Evolutionary conservation across 2,113 vertebrate species (phyloP), one percentile per base, ranked within the genome.

Genomic region (Cricetomys ansorgei): DNA sequence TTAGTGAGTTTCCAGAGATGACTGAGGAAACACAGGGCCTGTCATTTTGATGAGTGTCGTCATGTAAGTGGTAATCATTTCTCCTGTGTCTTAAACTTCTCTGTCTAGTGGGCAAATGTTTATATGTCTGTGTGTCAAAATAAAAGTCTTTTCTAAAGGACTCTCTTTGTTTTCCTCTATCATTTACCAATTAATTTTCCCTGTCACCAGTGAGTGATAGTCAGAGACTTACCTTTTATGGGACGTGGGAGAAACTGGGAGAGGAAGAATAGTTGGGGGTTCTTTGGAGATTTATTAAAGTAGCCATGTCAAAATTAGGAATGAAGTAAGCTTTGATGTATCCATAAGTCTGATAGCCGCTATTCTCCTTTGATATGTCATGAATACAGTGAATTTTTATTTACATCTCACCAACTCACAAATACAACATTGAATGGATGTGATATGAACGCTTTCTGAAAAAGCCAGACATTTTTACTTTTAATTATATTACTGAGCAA

Each of bases 121-220:
- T 97, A 95, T 92, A 57, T 96, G 81, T 96, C 92, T 98, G 96
- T 98, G 96, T 98, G 96, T 97, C 97, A 95, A 96, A 99, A 98
- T 99, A 98, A 99, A 98, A 95, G 97, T 69, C 4, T 96, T 94
- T 91, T 86, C 37, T 93, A 80, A 97, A 81, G 45, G 67, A 89
- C 76, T 69, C 0, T 43, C 23, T 84, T 77, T 94, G 62, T 65
- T 86, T 75, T 96, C 27, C 94, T 91, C 5, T 21, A 34, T 94
- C 83, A 69, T 93, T 97, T 50, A 65, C 25, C 91, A 80, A 0
- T 53, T 86, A 34, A 57, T 70, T 34, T 73, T 50, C 34, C 53
- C 2, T 53, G 72, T 80, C 34, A 34, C 67, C 34, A 57, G 16
- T n/a, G 25, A 34, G 50, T 70, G 48, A 31, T 84, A 64, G 50